phyloP scores from a whole-genome alignment of 2,797 vertebrate species.

The Brachymystax lenok region DNA sequence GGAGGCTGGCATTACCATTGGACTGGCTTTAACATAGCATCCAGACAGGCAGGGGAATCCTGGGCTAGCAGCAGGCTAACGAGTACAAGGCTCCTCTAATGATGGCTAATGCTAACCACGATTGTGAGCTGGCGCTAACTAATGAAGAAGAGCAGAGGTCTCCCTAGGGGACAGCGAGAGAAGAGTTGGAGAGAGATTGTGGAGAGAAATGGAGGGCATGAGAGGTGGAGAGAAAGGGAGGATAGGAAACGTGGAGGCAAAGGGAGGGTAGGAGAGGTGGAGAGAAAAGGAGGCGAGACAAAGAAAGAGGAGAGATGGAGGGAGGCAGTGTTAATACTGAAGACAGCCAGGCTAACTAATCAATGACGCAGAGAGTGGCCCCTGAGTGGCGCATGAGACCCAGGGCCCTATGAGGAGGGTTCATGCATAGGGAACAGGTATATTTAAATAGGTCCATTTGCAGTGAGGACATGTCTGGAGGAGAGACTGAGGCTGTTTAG shows the following conservation, averaged over 20 bases:
- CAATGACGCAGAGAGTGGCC: constrained; percentile 24
- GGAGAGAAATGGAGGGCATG: neutral
- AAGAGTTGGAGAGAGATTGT: neutral
- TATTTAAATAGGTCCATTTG: constrained; percentile 56
- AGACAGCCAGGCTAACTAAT: neutral
- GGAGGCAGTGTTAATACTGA: neutral
- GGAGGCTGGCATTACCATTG: no score
- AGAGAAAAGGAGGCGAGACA: neutral
- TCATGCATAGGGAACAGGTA: constrained; percentile 35
- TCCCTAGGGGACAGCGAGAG: neutral
- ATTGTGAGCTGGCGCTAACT: no score
- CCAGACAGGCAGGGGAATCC: neutral
- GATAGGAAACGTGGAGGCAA: neutral
- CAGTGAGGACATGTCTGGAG: constrained; percentile 23
- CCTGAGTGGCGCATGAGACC: constrained; percentile 16
- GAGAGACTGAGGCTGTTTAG: neutral
- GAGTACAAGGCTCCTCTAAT: no score
- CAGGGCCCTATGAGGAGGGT: constrained; percentile 22
- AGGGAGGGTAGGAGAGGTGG: neutral
- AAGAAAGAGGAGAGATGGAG: neutral
- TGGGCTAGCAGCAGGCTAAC: no score
- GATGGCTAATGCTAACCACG: no score
- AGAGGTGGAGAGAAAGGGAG: neutral
- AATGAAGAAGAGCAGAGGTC: neutral
- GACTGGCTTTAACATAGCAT: no score